A percentile compares a stretch with the other conserved stretches of the same genome.
Conservation (phyloP, 2,888 invertebrate species). For the Noctua janthe region DNA sequence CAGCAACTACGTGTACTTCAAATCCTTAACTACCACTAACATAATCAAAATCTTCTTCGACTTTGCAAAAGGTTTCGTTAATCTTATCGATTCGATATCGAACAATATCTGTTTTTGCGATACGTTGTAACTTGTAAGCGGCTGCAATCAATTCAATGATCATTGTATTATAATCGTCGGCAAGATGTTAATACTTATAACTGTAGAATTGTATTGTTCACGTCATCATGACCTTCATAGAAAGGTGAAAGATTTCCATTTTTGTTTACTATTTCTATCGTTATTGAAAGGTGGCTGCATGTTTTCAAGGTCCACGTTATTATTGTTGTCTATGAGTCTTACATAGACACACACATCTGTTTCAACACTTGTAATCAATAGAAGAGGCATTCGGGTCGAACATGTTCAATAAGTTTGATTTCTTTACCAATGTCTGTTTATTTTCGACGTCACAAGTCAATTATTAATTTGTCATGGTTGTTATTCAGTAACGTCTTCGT, state of each 20-base stretch:
- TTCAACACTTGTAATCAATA: constrained; percentile 44
- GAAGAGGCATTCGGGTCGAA: constrained; percentile 40
- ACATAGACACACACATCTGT: constrained; percentile 40
- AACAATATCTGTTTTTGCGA: constrained; percentile 56
- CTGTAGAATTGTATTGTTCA: constrained; percentile 30
- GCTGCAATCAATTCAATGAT: constrained; percentile 62
- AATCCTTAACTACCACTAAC: constrained; percentile 34
- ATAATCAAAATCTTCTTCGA: constrained; percentile 47
- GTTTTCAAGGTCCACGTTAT: constrained; percentile 39
- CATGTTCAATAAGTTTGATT: constrained; percentile 41
- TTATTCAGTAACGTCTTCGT: constrained; percentile 32
- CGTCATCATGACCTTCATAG: constrained; percentile 37
- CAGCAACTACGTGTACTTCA: constrained; percentile 23
- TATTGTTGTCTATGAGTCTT: constrained; percentile 46
- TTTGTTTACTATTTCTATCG: constrained; percentile 30
- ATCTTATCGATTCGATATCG: constrained; percentile 71
- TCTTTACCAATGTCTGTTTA: constrained; percentile 38
- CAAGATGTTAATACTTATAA: constrained; percentile 33
- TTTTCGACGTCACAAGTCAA: constrained; percentile 36
- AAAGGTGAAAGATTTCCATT: constrained; percentile 45
- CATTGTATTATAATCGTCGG: constrained; percentile 62
- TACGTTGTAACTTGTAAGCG: constrained; percentile 38
- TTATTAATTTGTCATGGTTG: constrained; percentile 44
- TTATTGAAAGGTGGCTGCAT: constrained; percentile 29
- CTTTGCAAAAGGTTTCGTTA: constrained; percentile 55